phyloP scores from a whole-genome alignment of 2,113 vertebrate species.

The Ploceus nigricollis region DNA sequence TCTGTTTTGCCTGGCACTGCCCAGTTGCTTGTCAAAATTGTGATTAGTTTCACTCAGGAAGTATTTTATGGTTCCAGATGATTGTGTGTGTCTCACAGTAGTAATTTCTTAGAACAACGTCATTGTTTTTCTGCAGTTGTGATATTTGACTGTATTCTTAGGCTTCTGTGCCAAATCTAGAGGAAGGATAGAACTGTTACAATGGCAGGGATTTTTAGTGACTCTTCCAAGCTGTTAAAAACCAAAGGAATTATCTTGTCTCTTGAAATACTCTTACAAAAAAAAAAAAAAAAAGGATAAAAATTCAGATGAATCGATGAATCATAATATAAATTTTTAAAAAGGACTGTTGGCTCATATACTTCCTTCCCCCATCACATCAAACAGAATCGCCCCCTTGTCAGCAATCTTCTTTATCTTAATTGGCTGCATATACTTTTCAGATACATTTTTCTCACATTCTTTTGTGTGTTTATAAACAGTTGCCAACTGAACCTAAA shows the following conservation, averaged over 20 bases:
- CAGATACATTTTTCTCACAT: neutral
- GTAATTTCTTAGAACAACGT: neutral
- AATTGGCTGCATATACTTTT: neutral
- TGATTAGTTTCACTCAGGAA: neutral
- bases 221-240: neutral
- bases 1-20: neutral
- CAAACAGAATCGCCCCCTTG: rapidly evolving
- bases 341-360: neutral
- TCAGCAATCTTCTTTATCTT: neutral
- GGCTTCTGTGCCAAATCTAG: neutral
- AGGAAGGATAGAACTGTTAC: neutral
- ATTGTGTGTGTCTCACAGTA: neutral
- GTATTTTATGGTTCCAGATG: neutral
- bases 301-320: neutral
- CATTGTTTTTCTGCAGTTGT: neutral
- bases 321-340: neutral
- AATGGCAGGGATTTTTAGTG: neutral
- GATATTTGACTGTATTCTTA: neutral
- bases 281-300: neutral
- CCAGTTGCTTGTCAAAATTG: neutral
- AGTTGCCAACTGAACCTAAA: neutral
- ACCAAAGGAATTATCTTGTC: neutral
- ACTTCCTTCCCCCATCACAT: neutral
- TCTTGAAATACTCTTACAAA: neutral
- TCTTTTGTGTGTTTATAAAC: neutral